Base-by-base conservation (phyloP, 1,140 invertebrate genomes). In the Proales similis region DNA sequence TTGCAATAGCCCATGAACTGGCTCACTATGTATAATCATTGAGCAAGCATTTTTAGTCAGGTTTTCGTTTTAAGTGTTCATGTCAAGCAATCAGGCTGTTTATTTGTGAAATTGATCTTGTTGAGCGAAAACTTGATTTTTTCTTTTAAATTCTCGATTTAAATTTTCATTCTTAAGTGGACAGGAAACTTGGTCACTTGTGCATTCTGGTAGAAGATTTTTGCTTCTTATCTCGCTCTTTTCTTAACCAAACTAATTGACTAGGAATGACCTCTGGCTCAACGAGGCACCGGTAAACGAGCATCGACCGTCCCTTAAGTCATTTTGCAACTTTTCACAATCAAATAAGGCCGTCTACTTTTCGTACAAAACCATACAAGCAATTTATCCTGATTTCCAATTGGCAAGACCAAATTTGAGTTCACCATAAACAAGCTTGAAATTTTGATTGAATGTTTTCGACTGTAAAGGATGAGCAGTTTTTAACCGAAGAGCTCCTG, bases 111-210 rank as follows among this genome's bases (percentile, higher is more conserved):
- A 2, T 5, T 1, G 26, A 43, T 7, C 38, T 14, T 2, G 12
- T 46, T 38, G 19, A n/a, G n/a, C 22, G 11, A 17, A 24, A 49
- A 51, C 1, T 32, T 49, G 24, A 32, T 30, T 5, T 43, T 5
- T 4, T 19, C n/a, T 42, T 19, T 5, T 12, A 51, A 22, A 39
- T 11, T 36, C 12, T 2, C 14, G 22, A 45, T 11, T 7, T 32
- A 17, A 43, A 24, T 51, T 22, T 47, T 51, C 36, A 53, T 49
- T 5, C 17, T n/a, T 14, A 1, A 48, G 43, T 38, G 57, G 87
- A 88, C 89, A 72, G 87, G 87, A 9, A 88, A 90, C 74, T 75
- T 88, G 14, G 87, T 90, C 0, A 88, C 87, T 0, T 67, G 70
- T 63, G 48, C 65, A 2, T 74, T 76, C 76, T 80, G 78, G 77